A percentile compares a stretch with the other conserved stretches of the same genome.
Conservation (phyloP, 2,113 vertebrate genomes). For the Microcebus lehilahytsara region DNA sequence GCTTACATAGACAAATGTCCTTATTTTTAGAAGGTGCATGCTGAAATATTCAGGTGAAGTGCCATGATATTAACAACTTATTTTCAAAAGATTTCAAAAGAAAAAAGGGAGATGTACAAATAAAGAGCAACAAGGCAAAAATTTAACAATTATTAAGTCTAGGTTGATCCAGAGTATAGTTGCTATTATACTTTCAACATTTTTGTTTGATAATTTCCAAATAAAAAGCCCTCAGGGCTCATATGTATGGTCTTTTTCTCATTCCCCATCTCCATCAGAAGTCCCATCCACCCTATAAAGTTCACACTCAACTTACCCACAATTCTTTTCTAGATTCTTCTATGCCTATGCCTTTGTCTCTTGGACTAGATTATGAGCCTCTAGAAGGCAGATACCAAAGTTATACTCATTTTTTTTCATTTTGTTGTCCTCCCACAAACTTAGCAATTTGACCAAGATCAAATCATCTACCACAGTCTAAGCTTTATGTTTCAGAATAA, state of each 20-base stretch:
- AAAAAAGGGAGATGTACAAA: background rate
- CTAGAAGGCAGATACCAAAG: background rate
- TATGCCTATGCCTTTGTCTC: background rate
- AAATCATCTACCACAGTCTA: background rate
- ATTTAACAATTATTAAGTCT: conserved; percentile 2
- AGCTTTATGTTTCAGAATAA: background rate
- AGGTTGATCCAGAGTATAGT: background rate
- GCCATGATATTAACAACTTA: background rate
- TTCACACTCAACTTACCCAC: background rate
- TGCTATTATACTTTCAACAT: background rate
- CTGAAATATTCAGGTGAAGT: background rate
- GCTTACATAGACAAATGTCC: background rate
- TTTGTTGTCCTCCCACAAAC: background rate
- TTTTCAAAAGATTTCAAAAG: conserved; percentile 13
- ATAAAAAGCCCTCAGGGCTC: background rate
- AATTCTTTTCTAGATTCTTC: background rate
- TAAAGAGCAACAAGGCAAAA: background rate
- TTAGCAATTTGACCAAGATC: background rate
- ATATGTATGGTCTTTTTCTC: background rate
- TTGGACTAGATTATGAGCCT: background rate
- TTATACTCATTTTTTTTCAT: background rate
- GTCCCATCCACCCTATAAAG: background rate
- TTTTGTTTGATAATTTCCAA: conserved; percentile 18
- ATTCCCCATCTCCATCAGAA: background rate
- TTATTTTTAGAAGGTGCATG: background rate